Evolutionary conservation across 2,888 invertebrate genomes (phyloP), one percentile per base, ranked within the genome.

Genomic region (Marronus borbonicus): DNA sequence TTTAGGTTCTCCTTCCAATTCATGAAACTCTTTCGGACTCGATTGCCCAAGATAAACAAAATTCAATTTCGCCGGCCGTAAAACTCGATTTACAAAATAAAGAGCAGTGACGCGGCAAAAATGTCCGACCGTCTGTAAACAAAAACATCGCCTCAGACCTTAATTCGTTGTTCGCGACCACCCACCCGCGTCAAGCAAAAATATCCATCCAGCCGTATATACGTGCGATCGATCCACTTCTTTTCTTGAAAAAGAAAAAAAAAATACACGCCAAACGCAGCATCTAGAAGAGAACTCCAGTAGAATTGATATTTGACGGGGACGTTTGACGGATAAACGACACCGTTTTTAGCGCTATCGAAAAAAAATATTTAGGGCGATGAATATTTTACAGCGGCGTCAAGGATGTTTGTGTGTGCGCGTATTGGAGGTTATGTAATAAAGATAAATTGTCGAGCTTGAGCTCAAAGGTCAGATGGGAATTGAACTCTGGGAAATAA

Each of bases 371-470:
- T 70, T 78, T 78, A 76, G 60, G 75, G 78, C 74, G 66, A 69
- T 78, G 75, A 76, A 78, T 78, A 78, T 76, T 78, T 77, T 62
- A 77, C 65, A 77, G 55, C 72, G 72, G 72, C 62, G 72, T 77
- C 77, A 77, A 77, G 72, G 55, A 70, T 65, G 66, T 68, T 70
- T 72, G 55, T 60, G 69, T 76, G 12, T 28, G 62, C 55, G 20
- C 20, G 20, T 20, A 58, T 44, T 62, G 64, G 64, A 70, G 75
- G 66, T 68, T 75, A 78, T 79, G 80, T 81, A 82, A 82, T 81
- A 80, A 81, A 81, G 81, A 82, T 81, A 81, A 80, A 80, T 81
- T 80, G 80, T 76, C 70, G 79, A 78, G 80, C 81, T 76, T 78
- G 66, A 78, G 68, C 78, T 74, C 76, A 80, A 81, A 81, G 81